Conservation (phyloP, 1,140 invertebrate species). For the Limonius californicus region DNA sequence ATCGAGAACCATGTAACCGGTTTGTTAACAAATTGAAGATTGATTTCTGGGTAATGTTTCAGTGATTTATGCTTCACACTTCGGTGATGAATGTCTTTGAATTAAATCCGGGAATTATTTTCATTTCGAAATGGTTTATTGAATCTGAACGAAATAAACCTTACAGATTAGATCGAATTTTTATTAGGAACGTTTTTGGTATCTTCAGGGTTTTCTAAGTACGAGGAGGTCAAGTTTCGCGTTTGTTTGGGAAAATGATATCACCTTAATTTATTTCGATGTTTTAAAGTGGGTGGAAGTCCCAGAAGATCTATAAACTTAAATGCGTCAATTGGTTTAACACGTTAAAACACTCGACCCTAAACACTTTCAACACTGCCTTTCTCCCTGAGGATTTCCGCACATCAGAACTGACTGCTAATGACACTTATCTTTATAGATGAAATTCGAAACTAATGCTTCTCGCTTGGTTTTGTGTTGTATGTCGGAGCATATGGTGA, state of each 20-base stretch:
- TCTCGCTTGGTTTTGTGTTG: neutral
- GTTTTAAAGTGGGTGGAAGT: neutral
- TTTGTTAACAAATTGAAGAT: conserved; percentile 36
- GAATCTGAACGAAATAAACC: too few relatives aligned
- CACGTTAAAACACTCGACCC: neutral
- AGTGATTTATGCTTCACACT: conserved; percentile 33
- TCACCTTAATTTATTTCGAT: too few relatives aligned
- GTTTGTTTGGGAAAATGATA: neutral
- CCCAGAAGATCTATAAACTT: neutral
- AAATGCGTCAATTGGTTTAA: neutral
- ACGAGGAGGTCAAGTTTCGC: neutral
- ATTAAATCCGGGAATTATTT: neutral
- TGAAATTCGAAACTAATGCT: conserved; percentile 1
- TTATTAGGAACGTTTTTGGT: too few relatives aligned
- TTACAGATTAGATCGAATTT: too few relatives aligned
- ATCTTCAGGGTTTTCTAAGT: too few relatives aligned
- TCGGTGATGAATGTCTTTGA: neutral
- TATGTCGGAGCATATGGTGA: neutral
- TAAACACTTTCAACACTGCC: neutral
- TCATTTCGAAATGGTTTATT: neutral
- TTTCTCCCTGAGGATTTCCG: neutral
- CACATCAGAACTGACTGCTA: neutral
- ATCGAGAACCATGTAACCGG: conserved; percentile 22
- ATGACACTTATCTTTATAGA: neutral
- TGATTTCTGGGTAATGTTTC: conserved; percentile 29